Evolutionary conservation across 2,888 invertebrate genomes (phyloP), one percentile per base, ranked within the genome.

Genomic region (Agriopis aurantiaria): DNA sequence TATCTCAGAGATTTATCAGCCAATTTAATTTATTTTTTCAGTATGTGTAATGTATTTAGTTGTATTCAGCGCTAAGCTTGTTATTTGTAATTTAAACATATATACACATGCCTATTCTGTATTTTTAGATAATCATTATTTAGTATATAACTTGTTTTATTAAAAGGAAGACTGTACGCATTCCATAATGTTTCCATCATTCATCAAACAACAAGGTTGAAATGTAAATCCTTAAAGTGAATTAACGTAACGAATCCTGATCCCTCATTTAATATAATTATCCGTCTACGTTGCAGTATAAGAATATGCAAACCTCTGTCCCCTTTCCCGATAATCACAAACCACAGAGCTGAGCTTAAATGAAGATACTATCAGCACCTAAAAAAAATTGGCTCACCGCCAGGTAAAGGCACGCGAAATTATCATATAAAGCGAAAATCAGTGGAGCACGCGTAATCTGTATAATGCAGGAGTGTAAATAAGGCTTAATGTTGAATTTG

Each of bases 341-440:
- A 41, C 65, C 65, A 52, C 69, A 61, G 56, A 59, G 52, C 49
- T 40, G 58, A 40, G 45, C 55, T 57, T 49, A 49, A 64, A 49
- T 46, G 58, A 46, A 70, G 70, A 66, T 70, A 66, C 56, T 63
- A 70, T 69, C 65, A 58, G 56, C 10, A 14, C 8, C 66, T 56
- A 40, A 72, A 69, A 66, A 57, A 67, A 56, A 62, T 68, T 43
- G 53, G 61, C 65, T 65, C 48, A 48, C 40, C 69, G 63, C 55
- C 69, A 69, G 53, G 69, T 65, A 60, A 59, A 64, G 60, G 69
- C 61, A 49, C 51, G 61, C 66, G 62, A 70, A 77, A 85, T 85
- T 85, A 85, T 79, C 84, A 85, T 85, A 85, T 85, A 85, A 80
- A 85, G 82, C 80, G 85, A 81, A 83, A 84, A 81, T 80, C 78